Evolutionary conservation across 2,888 invertebrate species (phyloP).

Genomic region (Sepioteuthis lessoniana): DNA sequence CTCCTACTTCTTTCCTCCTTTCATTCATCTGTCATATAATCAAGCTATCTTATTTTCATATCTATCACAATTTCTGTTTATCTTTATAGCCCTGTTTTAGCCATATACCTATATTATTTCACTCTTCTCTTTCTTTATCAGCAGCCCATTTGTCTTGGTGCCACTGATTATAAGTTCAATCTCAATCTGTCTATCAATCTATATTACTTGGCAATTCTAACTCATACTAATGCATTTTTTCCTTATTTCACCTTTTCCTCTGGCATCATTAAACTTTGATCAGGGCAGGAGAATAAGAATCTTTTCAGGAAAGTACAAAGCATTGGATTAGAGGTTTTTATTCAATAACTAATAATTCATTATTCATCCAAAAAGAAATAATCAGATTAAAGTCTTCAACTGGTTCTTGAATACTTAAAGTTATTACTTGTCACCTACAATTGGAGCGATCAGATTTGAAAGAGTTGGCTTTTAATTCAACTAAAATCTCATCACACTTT

Average conservation of each 20-base stretch:
- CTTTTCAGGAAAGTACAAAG: background rate
- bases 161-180: background rate
- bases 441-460: background rate
- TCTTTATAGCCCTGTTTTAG: background rate
- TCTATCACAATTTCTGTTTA: no score
- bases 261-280: background rate
- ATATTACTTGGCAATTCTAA: background rate
- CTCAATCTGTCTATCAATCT: background rate
- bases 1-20: no score
- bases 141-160: no score
- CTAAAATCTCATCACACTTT: conserved; percentile 17
- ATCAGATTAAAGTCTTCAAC: conserved; percentile 33
- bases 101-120: background rate
- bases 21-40: no score
- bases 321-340: background rate
- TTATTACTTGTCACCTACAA: conserved; percentile 4
- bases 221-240: no score
- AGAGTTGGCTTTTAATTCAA: background rate
- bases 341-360: background rate
- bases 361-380: background rate
- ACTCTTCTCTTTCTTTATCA: no score
- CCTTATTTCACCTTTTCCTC: background rate
- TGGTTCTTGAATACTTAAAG: background rate
- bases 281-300: background rate
- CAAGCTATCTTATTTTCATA: no score